Conservation (phyloP, 2,888 invertebrate species). For the Cantharis nigra region DNA sequence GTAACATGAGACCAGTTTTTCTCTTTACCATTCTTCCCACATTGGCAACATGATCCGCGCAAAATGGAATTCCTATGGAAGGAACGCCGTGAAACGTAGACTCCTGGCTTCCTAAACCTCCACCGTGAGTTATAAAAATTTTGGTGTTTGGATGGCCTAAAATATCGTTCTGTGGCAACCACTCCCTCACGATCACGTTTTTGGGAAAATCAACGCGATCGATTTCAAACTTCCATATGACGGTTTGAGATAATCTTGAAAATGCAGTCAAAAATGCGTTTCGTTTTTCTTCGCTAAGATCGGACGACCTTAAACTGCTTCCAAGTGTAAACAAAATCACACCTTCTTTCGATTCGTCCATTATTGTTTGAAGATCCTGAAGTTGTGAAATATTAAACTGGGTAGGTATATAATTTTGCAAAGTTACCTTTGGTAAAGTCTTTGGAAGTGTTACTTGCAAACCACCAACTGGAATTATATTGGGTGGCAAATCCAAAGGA, state of each 20-base stretch:
- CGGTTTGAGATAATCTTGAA: slow-evolving; percentile 44
- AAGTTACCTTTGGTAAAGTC: slow-evolving; percentile 40
- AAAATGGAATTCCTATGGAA: slow-evolving; percentile 44
- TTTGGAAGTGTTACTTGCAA: slow-evolving; percentile 43
- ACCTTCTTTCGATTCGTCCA: slow-evolving; percentile 44
- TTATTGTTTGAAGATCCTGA: slow-evolving; percentile 29
- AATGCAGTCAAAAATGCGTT: slow-evolving; percentile 45
- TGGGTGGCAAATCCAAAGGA: slow-evolving; percentile 45
- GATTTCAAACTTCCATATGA: slow-evolving; percentile 49
- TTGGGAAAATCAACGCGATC: slow-evolving; percentile 42
- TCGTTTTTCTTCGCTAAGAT: slow-evolving; percentile 36
- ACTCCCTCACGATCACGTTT: slow-evolving; percentile 48
- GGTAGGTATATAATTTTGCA: no score
- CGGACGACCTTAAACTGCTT: slow-evolving; percentile 40
- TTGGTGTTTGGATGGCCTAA: slow-evolving; percentile 43
- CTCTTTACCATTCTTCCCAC: slow-evolving; percentile 39
- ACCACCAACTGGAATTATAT: slow-evolving; percentile 50
- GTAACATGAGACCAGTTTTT: slow-evolving; percentile 37
- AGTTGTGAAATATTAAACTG: no score
- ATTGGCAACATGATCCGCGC: slow-evolving; percentile 46
- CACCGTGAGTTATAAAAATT: slow-evolving; percentile 40
- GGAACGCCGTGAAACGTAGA: slow-evolving; percentile 39
- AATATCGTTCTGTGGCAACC: slow-evolving; percentile 52
- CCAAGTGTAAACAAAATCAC: slow-evolving; percentile 51
- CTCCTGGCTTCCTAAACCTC: slow-evolving; percentile 43